Conservation (phyloP, 2,888 invertebrate genomes). For the Erannis defoliaria region DNA sequence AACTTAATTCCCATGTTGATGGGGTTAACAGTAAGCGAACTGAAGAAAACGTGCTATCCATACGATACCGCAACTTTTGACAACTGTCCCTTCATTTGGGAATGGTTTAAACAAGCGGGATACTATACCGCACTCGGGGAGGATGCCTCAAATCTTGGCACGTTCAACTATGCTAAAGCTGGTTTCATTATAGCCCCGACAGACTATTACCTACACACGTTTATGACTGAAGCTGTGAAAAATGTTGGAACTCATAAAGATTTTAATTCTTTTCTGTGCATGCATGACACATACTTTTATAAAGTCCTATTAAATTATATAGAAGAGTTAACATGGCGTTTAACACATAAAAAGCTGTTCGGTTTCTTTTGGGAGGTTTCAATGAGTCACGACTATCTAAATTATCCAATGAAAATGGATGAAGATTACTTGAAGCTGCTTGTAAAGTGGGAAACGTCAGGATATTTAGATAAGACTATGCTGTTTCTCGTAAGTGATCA, state of each 20-base stretch:
- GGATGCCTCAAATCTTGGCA: constrained; percentile 92
- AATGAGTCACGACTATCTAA: constrained; percentile 94
- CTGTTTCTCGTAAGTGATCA: constrained; percentile 95
- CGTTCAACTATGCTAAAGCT: constrained; percentile 92
- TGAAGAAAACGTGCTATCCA: constrained; percentile 88
- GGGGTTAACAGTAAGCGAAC: constrained; percentile 89
- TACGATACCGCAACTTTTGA: constrained; percentile 89
- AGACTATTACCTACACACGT: constrained; percentile 93
- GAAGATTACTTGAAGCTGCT: constrained; percentile 87
- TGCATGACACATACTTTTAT: constrained; percentile 89
- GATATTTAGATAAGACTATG: constrained; percentile 89
- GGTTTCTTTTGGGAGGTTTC: constrained; percentile 95
- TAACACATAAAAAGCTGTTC: constrained; percentile 89
- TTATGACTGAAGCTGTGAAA: constrained; percentile 89
- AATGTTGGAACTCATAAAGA: constrained; percentile 88
- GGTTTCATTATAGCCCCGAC: constrained; percentile 93
- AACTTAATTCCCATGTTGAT: constrained; percentile 94
- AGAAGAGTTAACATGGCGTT: constrained; percentile 86
- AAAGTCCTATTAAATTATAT: constrained; percentile 91
- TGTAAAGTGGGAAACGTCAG: constrained; percentile 75
- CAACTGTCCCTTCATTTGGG: constrained; percentile 95
- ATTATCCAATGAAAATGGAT: constrained; percentile 92
- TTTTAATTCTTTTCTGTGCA: constrained; percentile 89
- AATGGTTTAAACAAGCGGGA: constrained; percentile 90
- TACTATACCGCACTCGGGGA: constrained; percentile 94